These are phyloP conservation scores for Oxyruncus cristatus DNA, from an alignment of 2,113 vertebrate species.

Conservation along the genomic window DNA sequence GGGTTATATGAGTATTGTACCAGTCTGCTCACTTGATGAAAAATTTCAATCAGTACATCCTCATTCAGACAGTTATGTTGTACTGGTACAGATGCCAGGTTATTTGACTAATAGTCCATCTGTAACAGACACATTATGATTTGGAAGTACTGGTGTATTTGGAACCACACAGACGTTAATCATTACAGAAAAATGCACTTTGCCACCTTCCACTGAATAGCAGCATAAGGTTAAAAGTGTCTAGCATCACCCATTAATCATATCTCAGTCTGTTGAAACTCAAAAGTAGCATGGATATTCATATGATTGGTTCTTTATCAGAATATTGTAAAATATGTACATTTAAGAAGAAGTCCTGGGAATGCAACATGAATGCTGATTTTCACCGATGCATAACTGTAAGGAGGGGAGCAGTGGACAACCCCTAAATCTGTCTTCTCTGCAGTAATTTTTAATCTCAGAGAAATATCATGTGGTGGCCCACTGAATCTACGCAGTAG, in stretches of 20 bases:
- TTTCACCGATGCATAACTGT: background rate
- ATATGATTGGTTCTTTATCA: background rate
- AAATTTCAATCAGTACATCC: background rate
- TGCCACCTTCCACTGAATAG: background rate
- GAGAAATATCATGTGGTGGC: background rate
- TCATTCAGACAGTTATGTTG: background rate
- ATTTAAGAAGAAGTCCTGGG: background rate
- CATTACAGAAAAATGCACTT: background rate
- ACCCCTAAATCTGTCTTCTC: background rate
- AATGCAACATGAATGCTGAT: background rate
- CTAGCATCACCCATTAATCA: background rate
- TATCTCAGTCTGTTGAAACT: background rate
- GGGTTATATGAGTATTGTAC: background rate
- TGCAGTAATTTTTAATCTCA: slow-evolving; percentile 2
- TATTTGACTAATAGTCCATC: background rate
- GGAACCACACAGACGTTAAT: background rate
- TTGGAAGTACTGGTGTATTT: background rate
- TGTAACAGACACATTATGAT: background rate
- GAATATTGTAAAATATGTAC: background rate
- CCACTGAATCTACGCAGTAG: background rate
- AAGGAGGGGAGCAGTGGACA: background rate
- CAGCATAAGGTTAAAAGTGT: background rate
- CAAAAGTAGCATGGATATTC: background rate
- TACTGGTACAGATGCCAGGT: background rate
- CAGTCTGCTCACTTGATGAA: background rate